A percentile compares a stretch with the other conserved stretches of the same genome.
phyloP scores from a whole-genome alignment of 2,797 vertebrate genomes.

The Chiloscyllium punctatum region DNA sequence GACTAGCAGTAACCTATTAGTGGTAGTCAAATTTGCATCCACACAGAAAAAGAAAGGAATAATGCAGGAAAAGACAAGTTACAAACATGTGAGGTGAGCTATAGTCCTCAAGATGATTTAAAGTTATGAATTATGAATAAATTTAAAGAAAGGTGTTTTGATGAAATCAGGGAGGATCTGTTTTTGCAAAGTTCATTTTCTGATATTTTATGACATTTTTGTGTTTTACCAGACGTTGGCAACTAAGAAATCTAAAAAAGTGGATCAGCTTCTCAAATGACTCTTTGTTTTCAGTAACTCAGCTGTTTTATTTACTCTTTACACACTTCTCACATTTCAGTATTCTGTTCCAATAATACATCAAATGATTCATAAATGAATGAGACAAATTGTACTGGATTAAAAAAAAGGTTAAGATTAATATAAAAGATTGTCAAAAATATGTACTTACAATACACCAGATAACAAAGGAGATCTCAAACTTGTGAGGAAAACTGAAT shows the following conservation, averaged over 20 bases:
- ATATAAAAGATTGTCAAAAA: neutral
- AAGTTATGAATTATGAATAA: neutral
- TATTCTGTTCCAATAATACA: neutral
- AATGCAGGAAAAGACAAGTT: neutral
- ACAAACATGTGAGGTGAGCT: neutral
- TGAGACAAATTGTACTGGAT: neutral
- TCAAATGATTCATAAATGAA: neutral
- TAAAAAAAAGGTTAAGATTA: neutral
- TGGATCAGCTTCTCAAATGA: neutral
- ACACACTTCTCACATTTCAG: neutral
- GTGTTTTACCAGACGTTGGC: neutral
- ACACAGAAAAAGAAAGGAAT: neutral
- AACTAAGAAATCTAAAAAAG: neutral
- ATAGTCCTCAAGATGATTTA: neutral
- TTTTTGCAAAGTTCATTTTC: neutral
- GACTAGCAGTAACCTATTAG: neutral
- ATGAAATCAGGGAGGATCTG: neutral
- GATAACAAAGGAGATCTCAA: slow-evolving; percentile 97
- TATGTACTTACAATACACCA: slow-evolving; percentile 91
- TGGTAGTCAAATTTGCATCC: neutral
- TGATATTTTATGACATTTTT: neutral
- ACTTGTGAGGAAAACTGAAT: slow-evolving; percentile 98
- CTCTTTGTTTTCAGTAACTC: neutral
- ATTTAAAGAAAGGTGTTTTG: neutral
- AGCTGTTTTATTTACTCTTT: neutral